Base-by-base conservation (phyloP, 2,113 vertebrate species). In the Plestiodon gilberti region DNA sequence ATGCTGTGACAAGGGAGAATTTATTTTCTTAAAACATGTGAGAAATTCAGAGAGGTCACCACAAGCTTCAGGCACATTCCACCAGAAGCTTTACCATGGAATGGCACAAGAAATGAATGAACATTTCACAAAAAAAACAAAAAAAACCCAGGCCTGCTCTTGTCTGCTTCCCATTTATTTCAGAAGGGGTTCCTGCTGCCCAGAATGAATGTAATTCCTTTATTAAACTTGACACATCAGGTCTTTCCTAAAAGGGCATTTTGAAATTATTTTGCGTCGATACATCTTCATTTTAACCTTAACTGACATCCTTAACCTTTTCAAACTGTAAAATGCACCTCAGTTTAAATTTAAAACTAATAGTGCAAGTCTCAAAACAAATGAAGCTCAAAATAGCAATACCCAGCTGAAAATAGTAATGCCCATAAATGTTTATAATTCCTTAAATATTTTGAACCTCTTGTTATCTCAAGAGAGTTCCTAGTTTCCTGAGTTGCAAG, bases 401-500 rank as follows among this genome's bases (percentile, higher is more conserved):
- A 61, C 76, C 73, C 73, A 85, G 61, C 86, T 80, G 83, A 75
- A 93, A 93, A 93, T 38, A 65, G 80, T 13, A 77, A 90, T 84
- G 64, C 76, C 73, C 73, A 85, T 18, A 79, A 92, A 89, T 55
- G 83, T 91, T 65, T 85, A 91, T 71, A 81, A 89, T 86, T 17
- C 81, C 81, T 87, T 85, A 70, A 81, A 69, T 89, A 79, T 83
- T 82, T 4, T 85, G 90, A 86, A 86, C 82, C 86, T 90, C 88
- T 92, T 55, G 73, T 64, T 90, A 64, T 82, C 35, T 88, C 43
- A 67, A 89, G 74, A 74, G 6, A 93, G 80, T 85, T 93, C 78
- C 80, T 85, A 88, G 88, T 91, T 88, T 93, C 91, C 89, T 92
- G 91, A 95, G 91, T 67, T 93, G 87, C 74, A 79, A 67, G 83